phyloP scores from a whole-genome alignment of 2,797 vertebrate genomes.

The Euthynnus affinis region DNA sequence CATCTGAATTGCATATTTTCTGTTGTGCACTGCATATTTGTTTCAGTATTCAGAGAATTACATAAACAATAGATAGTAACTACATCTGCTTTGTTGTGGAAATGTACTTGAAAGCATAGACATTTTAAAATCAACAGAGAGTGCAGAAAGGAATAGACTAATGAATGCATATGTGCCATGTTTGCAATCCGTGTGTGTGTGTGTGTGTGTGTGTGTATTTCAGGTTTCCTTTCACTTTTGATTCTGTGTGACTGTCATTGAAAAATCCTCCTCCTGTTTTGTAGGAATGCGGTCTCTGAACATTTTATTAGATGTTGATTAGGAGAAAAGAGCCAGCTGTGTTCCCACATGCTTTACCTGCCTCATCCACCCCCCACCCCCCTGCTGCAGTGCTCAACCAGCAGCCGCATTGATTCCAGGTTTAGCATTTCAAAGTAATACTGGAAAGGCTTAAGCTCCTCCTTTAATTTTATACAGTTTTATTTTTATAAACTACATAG shows the following conservation, averaged over 20 bases:
- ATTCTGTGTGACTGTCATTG: conserved; percentile 42
- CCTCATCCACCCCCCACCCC: conserved; percentile 1
- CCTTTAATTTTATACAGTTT: conserved; percentile 62
- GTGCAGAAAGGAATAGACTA: conserved; percentile 17
- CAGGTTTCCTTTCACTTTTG: conserved; percentile 41
- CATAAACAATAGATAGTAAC: conserved; percentile 13
- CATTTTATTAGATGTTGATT: conserved; percentile 75
- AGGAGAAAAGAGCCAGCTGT: conserved; percentile 69
- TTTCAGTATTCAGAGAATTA: conserved; percentile 8
- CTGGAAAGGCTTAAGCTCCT: conserved; percentile 31
- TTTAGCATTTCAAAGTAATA: conserved; percentile 77
- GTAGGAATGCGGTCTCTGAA: conserved; percentile 44
- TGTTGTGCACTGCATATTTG: not conserved
- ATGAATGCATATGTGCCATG: not conserved
- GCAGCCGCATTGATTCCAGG: conserved; percentile 57
- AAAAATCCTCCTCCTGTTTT: conserved; percentile 54
- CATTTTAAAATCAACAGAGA: conserved; percentile 18
- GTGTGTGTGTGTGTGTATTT: not conserved
- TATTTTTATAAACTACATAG: conserved; percentile 41
- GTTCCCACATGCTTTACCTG: conserved; percentile 65
- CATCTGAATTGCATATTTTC: not conserved
- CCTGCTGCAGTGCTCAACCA: conserved; percentile 42
- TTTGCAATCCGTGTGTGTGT: not conserved
- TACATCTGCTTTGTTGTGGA: not conserved
- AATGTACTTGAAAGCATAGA: conserved; percentile 18